Evolutionary conservation across 2,888 invertebrate species (phyloP), one percentile per base, ranked within the genome.

Genomic region (Cryptus viduatorius): DNA sequence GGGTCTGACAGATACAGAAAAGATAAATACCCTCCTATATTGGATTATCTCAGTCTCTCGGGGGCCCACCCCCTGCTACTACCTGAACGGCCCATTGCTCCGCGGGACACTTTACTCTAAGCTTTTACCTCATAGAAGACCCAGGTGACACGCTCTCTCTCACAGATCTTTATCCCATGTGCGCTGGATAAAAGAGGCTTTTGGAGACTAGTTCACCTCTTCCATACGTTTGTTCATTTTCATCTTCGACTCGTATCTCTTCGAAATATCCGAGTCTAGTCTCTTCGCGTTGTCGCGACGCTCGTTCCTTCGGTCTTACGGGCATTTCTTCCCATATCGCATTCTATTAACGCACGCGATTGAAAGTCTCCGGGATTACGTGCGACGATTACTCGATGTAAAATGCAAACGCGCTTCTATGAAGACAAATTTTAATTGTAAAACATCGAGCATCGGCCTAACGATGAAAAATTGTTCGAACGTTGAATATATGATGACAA

Each of bases 21-120:
- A 87, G 89, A 89, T 88, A 88, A 89, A 89, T 89, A 88, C 77
- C 83, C 83, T 77, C 82, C 83, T 87, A 87, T 87, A 88, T 88
- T 86, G 86, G 87, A 88, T 89, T 87, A 89, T 88, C 87, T 86
- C 79, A 71, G 82, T 82, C 84, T 72, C 82, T 80, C 79, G 24
- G 75, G 65, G 76, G 72, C 73, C 87, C 72, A 80, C 87, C 87
- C 82, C 82, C 86, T 84, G 84, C 86, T 80, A 87, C 86, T 86
- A 86, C 86, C 86, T 87, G 86, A 84, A 83, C 82, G 75, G 75
- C 67, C 75, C 76, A 79, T 84, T 75, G 79, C 85, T 73, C 82
- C 80, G 48, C 81, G 67, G 84, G 82, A 80, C 80, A 68, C 77
- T 65, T 44, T 48, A 59, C 78, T 65, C 61, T 19, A 31, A 61